Evolutionary conservation across 2,113 vertebrate genomes (phyloP), one percentile per base, ranked within the genome.

Genomic region (Mystacornis crossleyi): DNA sequence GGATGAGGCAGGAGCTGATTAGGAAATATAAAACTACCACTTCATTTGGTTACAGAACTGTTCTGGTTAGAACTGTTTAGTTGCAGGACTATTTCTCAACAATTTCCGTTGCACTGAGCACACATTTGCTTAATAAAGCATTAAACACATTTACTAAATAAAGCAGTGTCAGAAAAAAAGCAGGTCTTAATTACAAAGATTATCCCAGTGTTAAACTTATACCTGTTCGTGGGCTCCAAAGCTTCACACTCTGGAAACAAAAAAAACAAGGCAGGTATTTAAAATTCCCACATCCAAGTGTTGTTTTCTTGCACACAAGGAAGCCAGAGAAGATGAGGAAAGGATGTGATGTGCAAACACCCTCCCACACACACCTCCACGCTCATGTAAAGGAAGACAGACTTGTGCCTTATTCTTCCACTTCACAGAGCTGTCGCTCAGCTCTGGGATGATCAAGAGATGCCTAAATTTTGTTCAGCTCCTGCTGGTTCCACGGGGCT

Each of bases 191-290:
- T 73, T 62, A 23, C 66, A 50, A 29, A 81, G 57, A 36, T 75
- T 75, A 47, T 66, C 12, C 8, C 77, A 71, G 77, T 3, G 0
- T 66, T 73, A 86, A 94, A 61, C 54, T 86, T 86, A 51, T 98
- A 98, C 98, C 98, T 98, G 97, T 93, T 81, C 40, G 96, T 71
- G 95, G 54, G 74, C 91, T 96, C 92, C 20, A 85, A 38, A 98
- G 55, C 93, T 97, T 98, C 93, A 98, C 71, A 75, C 95, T 98
- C 98, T 99, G 83, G 53, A 98, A 98, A 84, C 34, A 38, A 89
- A 75, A 75, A 75, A 87, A 84, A 82, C 29, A 95, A 93, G 71
- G 57, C 84, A 90, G n/a, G 73, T 85, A 18, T 86, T 71, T 96
- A 45, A 97, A 95, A 81, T 81, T 96, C 48, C 14, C 34, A 36